Evolutionary conservation across 2,888 invertebrate species (phyloP).

Genomic region (Tipula unca): DNA sequence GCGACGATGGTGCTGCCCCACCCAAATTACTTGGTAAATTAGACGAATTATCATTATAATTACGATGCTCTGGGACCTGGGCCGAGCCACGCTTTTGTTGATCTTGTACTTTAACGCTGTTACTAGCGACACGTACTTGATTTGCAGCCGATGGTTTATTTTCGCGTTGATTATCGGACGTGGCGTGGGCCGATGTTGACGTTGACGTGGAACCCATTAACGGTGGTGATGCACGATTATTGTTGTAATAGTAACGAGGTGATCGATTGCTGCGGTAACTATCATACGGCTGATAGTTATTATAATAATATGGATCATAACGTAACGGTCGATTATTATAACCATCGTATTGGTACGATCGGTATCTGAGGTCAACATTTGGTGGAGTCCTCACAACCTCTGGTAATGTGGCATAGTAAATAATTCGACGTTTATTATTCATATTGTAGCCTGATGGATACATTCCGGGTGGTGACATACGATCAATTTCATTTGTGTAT

Average conservation of each 20-base stretch:
- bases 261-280: constrained; percentile 26
- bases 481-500: constrained; percentile 36
- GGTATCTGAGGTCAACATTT: constrained; percentile 48
- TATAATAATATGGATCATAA: constrained; percentile 31
- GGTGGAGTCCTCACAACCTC: constrained; percentile 57
- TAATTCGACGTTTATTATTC: constrained; percentile 46
- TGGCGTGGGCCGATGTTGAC: background rate
- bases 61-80: background rate
- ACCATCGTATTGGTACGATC: constrained; percentile 42
- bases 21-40: background rate
- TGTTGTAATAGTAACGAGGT: constrained; percentile 15
- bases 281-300: constrained; percentile 28
- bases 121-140: background rate
- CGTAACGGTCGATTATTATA: constrained; percentile 21
- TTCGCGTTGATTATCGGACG: background rate
- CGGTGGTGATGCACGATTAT: background rate
- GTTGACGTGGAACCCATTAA: background rate
- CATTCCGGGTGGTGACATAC: constrained; percentile 33
- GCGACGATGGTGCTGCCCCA: background rate
- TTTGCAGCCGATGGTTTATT: background rate
- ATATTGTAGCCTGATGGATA: constrained; percentile 32
- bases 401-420: constrained; percentile 62
- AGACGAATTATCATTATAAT: background rate
- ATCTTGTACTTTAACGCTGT: background rate
- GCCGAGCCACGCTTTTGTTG: constrained; percentile 9